Conservation (phyloP, 2,888 invertebrate genomes). For the Acleris emargana region DNA sequence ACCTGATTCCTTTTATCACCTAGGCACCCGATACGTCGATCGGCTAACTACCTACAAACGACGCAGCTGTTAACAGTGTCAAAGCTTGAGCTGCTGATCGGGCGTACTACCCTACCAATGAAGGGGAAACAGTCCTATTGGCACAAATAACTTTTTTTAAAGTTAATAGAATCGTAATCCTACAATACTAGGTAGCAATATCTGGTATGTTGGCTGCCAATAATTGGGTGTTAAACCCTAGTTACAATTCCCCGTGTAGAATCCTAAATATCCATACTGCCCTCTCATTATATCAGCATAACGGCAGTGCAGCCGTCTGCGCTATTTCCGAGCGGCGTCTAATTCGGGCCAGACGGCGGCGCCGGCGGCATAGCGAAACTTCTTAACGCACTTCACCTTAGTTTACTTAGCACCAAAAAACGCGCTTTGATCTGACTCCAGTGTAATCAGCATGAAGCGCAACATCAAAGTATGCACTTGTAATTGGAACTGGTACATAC, state of each 20-base stretch:
- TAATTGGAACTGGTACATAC: not conserved
- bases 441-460: conserved; percentile 20
- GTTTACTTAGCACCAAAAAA: conserved; percentile 49
- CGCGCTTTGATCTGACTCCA: conserved; percentile 56
- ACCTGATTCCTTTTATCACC: no score
- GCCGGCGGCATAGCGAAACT: conserved; percentile 51
- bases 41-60: no score
- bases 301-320: conserved; percentile 52
- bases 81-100: no score
- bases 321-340: conserved; percentile 61
- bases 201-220: no score
- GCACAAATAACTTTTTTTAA: no score
- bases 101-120: no score
- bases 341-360: conserved; percentile 62
- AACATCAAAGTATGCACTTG: not conserved
- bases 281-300: conserved; percentile 19
- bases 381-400: conserved; percentile 61
- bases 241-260: not conserved
- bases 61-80: no score
- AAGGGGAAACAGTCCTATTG: no score
- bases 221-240: no score
- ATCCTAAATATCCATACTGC: conserved; percentile 31
- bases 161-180: no score
- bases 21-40: no score
- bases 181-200: no score